phyloP scores from a whole-genome alignment of 2,888 invertebrate genomes.

The Acanthacorydalis orientalis region DNA sequence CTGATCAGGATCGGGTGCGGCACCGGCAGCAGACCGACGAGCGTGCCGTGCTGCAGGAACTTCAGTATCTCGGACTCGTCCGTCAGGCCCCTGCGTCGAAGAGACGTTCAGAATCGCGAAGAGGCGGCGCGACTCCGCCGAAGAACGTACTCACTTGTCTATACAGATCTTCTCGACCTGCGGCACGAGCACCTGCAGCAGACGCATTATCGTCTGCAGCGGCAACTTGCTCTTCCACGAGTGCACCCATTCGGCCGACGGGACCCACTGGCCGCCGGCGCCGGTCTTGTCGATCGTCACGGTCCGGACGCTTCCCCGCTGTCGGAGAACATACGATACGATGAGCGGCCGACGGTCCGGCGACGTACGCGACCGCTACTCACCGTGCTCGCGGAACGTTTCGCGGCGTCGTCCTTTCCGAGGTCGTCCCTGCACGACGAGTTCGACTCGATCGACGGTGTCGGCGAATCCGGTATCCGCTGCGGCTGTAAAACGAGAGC shows the following conservation, averaged over 20 bases:
- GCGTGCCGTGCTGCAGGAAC: slow-evolving; percentile 94
- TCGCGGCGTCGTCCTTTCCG: slow-evolving; percentile 9
- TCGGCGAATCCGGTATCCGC: slow-evolving; percentile 7
- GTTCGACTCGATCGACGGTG: slow-evolving; percentile 6
- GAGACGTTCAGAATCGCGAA: not conserved
- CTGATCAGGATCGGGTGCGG: slow-evolving; percentile 98
- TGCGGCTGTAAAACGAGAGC: not conserved
- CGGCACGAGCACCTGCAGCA: slow-evolving; percentile 94
- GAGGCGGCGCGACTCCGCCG: not conserved
- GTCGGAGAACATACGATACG: not conserved
- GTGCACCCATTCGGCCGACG: slow-evolving; percentile 90
- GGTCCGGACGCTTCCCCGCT: not conserved
- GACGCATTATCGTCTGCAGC: slow-evolving; percentile 95
- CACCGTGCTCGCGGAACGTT: slow-evolving; percentile 22
- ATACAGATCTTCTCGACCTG: slow-evolving; percentile 99
- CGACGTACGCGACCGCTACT: slow-evolving; percentile 7
- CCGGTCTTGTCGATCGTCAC: slow-evolving; percentile 11
- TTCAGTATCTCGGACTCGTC: slow-evolving; percentile 99
- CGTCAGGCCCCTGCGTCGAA: slow-evolving; percentile 68
- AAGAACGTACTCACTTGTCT: slow-evolving; percentile 63
- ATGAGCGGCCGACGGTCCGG: not conserved
- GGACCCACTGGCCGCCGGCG: slow-evolving; percentile 49
- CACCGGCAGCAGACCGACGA: slow-evolving; percentile 93
- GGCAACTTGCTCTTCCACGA: slow-evolving; percentile 96
- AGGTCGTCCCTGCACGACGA: slow-evolving; percentile 3